Conservation (phyloP, 2,113 vertebrate species). For the Syngnathus scovelli region DNA sequence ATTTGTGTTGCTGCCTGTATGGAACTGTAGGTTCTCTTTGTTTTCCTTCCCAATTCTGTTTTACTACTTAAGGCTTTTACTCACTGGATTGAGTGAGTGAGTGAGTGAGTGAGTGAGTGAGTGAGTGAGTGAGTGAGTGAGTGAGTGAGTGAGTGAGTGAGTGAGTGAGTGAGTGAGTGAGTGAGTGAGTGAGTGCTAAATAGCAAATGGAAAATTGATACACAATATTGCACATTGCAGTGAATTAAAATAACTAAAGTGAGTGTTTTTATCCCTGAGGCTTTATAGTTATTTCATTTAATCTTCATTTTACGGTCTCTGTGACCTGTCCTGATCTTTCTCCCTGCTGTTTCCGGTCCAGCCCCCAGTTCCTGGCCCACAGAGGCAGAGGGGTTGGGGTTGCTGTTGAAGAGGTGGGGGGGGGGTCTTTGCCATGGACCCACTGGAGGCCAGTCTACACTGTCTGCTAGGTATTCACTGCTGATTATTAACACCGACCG, state of each 20-base stretch:
- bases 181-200: too few species aligned
- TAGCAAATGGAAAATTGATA: neutral
- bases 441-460: neutral
- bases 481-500: neutral
- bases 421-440: conserved; percentile 1
- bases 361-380: conserved; percentile 7
- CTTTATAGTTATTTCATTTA: neutral
- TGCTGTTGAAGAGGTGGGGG: neutral
- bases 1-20: conserved; percentile 2
- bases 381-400: neutral
- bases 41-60: neutral
- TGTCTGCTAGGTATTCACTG: neutral
- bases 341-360: conserved; percentile 48
- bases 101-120: too few species aligned
- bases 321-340: conserved; percentile 25
- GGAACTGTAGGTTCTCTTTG: neutral
- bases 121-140: too few species aligned
- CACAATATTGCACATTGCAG: neutral
- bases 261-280: neutral
- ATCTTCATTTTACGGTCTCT: conserved; percentile 34
- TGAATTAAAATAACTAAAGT: neutral
- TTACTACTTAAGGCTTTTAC: neutral
- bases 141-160: too few species aligned
- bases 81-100: neutral
- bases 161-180: too few species aligned